Base-by-base conservation (phyloP, 2,797 vertebrate genomes). In the Clarias laeviceps region DNA sequence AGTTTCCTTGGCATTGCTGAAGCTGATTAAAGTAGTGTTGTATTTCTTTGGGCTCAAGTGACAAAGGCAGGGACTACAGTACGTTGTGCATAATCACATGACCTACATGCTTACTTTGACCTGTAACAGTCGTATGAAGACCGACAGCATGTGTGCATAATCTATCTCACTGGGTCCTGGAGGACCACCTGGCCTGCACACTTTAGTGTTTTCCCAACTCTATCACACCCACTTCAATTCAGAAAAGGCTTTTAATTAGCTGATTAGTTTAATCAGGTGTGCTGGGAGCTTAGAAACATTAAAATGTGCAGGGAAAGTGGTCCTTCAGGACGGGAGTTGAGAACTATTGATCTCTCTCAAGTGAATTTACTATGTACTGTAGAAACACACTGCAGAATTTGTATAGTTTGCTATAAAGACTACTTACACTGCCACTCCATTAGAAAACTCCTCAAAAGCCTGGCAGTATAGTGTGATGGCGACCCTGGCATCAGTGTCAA, bases 381-480 rank as follows among this genome's bases (percentile, higher is more conserved):
- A 64, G 12, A 64, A 80, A 65, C 24, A 8, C 37, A 65, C 6
- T 20, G 11, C 3, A 59, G 20, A n/a, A n/a, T 56, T 27, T 64
- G 27, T 9, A 24, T 45, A 68, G 4, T 80, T 56, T 56, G 15
- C 27, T 32, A 34, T 65, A 59, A 57, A 78, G 24, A n/a, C 24
- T 77, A 85, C 98, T 97, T 95, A 99, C 98, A 97, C 93, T 0
- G 97, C 97, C 95, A 96, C 97, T 84, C 98, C 98, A 1, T 97
- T 97, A 69, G 97, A 94, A 90, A 99, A 97, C 92, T 99, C 98
- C 90, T 99, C 98, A 3, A 96, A 96, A 0, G 98, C 98, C 92
- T 99, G 98, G 92, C 98, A 99, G 91, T 98, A 99, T 89, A 99
- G 94, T 6, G 97, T 99, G 92, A 99, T 97, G 88, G 98, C 98